Conservation (phyloP, 1,140 invertebrate species). For the Danaus plexippus region DNA sequence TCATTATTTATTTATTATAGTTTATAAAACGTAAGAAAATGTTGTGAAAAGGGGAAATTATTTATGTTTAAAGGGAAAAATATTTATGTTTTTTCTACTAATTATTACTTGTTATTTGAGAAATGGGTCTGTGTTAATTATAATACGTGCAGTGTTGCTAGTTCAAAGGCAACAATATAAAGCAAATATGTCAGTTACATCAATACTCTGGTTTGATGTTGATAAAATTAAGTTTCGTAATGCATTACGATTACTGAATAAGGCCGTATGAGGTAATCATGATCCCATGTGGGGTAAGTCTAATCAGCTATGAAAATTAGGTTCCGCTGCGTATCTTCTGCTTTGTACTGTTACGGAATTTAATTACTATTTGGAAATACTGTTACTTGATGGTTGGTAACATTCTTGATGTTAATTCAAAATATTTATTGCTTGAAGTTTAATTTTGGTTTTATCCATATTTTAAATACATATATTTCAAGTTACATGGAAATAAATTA, state of each 20-base stretch:
- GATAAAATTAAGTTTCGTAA: neutral
- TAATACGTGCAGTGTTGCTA: too few relatives aligned
- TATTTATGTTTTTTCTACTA: conserved; percentile 9
- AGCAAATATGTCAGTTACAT: too few relatives aligned
- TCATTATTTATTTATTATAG: too few relatives aligned
- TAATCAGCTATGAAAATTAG: conserved; percentile 72
- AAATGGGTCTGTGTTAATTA: too few relatives aligned
- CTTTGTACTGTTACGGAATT: conserved; percentile 65
- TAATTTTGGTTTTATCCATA: too few relatives aligned
- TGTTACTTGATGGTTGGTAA: conserved; percentile 40
- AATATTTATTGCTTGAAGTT: too few relatives aligned
- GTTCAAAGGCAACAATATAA: too few relatives aligned
- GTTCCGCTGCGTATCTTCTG: conserved; percentile 63
- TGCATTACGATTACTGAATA: conserved; percentile 33
- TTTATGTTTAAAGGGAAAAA: conserved; percentile 4
- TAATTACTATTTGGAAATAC: conserved; percentile 68
- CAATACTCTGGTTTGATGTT: too few relatives aligned
- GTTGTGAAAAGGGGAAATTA: conserved; percentile 3
- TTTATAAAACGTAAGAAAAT: too few relatives aligned
- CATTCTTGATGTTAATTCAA: conserved; percentile 52
- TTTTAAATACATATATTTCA: too few relatives aligned
- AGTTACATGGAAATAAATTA: too few relatives aligned
- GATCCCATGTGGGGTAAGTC: conserved; percentile 63
- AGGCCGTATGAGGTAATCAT: conserved; percentile 45
- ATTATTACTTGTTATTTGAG: conserved; percentile 2